Evolutionary conservation across 2,888 invertebrate species (phyloP).

Genomic region (Nemoura dubitans): DNA sequence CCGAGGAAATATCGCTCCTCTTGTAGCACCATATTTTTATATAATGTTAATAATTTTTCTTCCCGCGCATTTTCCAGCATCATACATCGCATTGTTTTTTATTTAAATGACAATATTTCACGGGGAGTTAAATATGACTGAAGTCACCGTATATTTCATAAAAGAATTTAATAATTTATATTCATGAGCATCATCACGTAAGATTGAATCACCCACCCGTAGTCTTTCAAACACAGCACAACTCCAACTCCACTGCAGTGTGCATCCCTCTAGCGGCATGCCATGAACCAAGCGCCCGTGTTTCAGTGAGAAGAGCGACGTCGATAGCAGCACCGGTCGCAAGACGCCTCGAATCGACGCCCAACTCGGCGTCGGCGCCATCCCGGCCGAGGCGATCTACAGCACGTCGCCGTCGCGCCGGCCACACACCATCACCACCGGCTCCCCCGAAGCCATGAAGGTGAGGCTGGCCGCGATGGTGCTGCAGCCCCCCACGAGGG

Average conservation of each 20-base stretch:
- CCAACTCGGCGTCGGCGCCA: conserved; percentile 61
- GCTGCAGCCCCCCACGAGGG: conserved; percentile 88
- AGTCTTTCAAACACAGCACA: not conserved
- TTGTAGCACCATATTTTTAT: not conserved
- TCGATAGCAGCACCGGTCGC: conserved; percentile 53
- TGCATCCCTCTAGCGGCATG: not conserved
- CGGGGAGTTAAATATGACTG: not conserved
- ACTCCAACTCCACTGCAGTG: not conserved
- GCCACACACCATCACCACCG: conserved; percentile 58
- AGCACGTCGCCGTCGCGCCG: conserved; percentile 63
- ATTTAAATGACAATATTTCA: not conserved
- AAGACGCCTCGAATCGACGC: conserved; percentile 53
- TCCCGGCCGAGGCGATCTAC: conserved; percentile 80
- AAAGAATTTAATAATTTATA: not conserved
- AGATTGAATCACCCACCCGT: not conserved
- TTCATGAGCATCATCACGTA: not conserved
- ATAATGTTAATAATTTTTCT: conserved; percentile 5
- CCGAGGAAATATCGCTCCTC: not conserved
- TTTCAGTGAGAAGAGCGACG: conserved; percentile 61
- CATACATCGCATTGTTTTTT: not conserved
- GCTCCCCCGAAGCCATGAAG: conserved; percentile 83
- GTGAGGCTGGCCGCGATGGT: conserved; percentile 91
- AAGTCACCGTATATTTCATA: not conserved
- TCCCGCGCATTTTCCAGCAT: not conserved
- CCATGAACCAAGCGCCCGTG: not conserved